Base-by-base conservation (phyloP, 2,797 vertebrate species). In the Enteromius afrohamiltoni region DNA sequence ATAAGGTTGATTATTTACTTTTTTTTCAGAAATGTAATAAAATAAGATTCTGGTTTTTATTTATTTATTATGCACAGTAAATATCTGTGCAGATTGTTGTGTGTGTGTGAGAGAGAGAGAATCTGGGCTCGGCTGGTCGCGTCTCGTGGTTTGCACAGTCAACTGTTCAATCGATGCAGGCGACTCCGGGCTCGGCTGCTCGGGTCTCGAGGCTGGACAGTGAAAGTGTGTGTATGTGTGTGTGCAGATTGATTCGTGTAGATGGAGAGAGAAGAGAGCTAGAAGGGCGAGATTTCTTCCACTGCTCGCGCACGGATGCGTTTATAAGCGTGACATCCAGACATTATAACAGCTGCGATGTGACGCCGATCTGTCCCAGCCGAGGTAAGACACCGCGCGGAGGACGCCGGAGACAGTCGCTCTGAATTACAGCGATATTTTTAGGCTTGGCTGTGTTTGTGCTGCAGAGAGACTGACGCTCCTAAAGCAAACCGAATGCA, bases 191-290 rank as follows among this genome's bases (percentile, higher is more conserved):
- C 47, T 86, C 82, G 74, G 71, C 85, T 85, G 62, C 53, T 86
- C 78, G 26, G 53, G 88, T 80, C 88, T 90, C 64, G 68, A 65
- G 86, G 45, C 55, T 80, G 29, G 84, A 79, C 79, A 69, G 89
- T 84, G 86, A 89, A 87, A 91, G 89, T 90, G 88, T 40, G 81
- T 73, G 75, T 89, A 88, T 37, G 80, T 71, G 74, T 60, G 73
- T 65, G 77, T 47, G 81, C 29, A 3, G 62, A 67, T 76, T 58
- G 65, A 51, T 45, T 78, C 71, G 37, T 77, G 89, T 86, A 82
- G 65, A 82, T 78, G 80, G 64, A 69, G 80, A 85, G 82, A 87
- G 51, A 81, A 79, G 77, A 85, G 74, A 78, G 74, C 80, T 85
- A 85, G 89, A 79, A 77, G 67, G 82, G 68, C 79, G 76, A 53